Evolutionary conservation across 2,113 vertebrate species (phyloP).

Genomic region (Oreochromis niloticus): DNA sequence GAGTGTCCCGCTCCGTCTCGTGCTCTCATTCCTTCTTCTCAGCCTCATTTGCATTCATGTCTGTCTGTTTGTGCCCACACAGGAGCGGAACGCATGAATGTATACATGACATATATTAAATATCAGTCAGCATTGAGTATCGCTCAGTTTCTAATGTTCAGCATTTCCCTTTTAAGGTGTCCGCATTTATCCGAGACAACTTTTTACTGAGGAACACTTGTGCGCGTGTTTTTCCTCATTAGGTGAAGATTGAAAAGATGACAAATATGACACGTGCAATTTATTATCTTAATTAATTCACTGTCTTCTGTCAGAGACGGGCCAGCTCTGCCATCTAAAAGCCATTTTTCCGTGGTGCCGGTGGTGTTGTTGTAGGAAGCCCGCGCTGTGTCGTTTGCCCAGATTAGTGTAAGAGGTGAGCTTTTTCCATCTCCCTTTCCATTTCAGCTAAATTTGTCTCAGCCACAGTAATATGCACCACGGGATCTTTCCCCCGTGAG

Average conservation of each 20-base stretch:
- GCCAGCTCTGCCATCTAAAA: constrained; percentile 21
- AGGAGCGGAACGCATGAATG: constrained; percentile 29
- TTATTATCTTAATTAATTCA: constrained; percentile 64
- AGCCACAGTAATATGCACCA: constrained; percentile 56
- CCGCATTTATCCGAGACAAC: neutral
- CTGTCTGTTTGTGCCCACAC: constrained; percentile 24
- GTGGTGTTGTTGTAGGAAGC: constrained; percentile 13
- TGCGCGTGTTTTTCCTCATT: constrained; percentile 53
- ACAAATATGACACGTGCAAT: constrained; percentile 58
- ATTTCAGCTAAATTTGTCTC: constrained; percentile 56
- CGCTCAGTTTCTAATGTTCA: neutral
- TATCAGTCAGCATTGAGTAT: constrained; percentile 12
- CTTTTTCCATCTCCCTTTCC: constrained; percentile 48
- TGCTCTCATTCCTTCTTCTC: neutral
- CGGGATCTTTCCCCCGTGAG: constrained; percentile 19
- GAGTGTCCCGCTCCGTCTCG: neutral
- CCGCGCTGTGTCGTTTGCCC: constrained; percentile 16
- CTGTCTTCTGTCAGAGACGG: constrained; percentile 46
- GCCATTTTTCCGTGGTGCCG: neutral
- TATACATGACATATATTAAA: constrained; percentile 54
- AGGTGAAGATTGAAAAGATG: constrained; percentile 60
- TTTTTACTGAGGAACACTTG: neutral
- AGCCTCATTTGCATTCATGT: constrained; percentile 38
- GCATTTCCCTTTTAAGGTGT: neutral
- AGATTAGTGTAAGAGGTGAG: constrained; percentile 55